Conservation (phyloP, 2,797 vertebrate species). For the Benthosema pterotum region DNA sequence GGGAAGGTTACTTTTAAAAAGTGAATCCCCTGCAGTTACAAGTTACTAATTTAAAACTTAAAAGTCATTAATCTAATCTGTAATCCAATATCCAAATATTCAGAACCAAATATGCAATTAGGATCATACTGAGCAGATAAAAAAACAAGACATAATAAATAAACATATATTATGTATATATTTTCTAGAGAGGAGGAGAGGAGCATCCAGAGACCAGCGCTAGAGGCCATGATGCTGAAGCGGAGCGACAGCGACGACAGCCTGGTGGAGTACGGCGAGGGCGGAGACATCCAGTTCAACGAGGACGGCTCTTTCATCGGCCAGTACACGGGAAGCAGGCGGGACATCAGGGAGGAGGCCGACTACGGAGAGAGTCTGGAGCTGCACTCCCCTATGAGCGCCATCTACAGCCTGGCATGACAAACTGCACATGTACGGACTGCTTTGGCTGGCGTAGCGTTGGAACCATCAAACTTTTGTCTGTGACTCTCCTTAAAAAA, state of each 20-base stretch:
- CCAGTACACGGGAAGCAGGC: constrained; percentile 91
- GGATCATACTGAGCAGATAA: too few relatives aligned
- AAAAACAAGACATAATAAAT: too few relatives aligned
- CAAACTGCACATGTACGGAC: constrained; percentile 32
- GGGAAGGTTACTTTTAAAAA: too few relatives aligned
- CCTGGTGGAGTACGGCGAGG: constrained; percentile 96
- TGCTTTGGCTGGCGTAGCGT: constrained; percentile 9
- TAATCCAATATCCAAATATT: too few relatives aligned
- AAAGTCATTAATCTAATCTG: too few relatives aligned
- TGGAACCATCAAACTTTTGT: background rate
- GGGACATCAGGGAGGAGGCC: constrained; percentile 90
- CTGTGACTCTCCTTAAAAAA: background rate
- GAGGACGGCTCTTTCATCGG: constrained; percentile 99
- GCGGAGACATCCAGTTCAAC: constrained; percentile 92
- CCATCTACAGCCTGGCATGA: constrained; percentile 92
- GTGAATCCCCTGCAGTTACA: too few relatives aligned
- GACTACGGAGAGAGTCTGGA: constrained; percentile 92
- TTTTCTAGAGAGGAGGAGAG: constrained; percentile 90
- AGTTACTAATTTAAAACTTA: too few relatives aligned
- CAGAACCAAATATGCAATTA: too few relatives aligned
- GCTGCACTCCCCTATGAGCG: constrained; percentile 91
- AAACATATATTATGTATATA: too few relatives aligned
- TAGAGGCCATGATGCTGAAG: constrained; percentile 91
- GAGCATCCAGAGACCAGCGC: constrained; percentile 88
- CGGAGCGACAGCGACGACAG: constrained; percentile 93